Evolutionary conservation across 1,140 invertebrate species (phyloP), one percentile per base, ranked within the genome.

Genomic region (Cydia fagiglandana): DNA sequence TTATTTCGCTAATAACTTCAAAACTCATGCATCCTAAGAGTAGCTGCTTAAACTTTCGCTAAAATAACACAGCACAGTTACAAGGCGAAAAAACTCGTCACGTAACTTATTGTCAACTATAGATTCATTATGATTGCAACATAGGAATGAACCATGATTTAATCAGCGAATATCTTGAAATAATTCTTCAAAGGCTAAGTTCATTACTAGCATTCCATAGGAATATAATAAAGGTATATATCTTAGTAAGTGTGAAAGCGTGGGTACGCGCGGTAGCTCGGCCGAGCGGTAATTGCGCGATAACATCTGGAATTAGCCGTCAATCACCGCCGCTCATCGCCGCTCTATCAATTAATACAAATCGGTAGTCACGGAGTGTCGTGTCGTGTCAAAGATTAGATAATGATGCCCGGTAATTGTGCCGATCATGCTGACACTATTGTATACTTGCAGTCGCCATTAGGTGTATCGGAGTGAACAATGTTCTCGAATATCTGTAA

Each of bases 301-400:
- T 90, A 92, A 83, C 87, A 92, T 92, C 90, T 90, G 81, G 85
- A 84, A 90, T 88, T 83, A 87, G 83, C 88, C 88, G 86, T 92
- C 91, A 89, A 90, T 92, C 91, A 88, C 80, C 78, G 79, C 80
- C 75, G 78, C 88, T 89, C 90, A 88, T 87, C 90, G 76, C 80
- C 79, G 85, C 81, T 79, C 78, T 87, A 90, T 92, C 88, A 92
- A 92, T 92, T 91, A 91, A 86, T 88, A 81, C 86, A 83, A 91
- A 91, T 91, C 90, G 85, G 89, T 91, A 92, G 89, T 89, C 78
- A 82, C 79, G 78, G 77, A 84, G 80, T 81, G 86, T 88, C 84
- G 80, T 81, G 86, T 87, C 84, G 73, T 41, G 73, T 34, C 80
- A 75, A 77, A 82, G 81, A 90, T 90, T 90, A 87, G 76, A 87